phyloP scores from a whole-genome alignment of 2,888 invertebrate genomes.

The Muschampia plurimacula region DNA sequence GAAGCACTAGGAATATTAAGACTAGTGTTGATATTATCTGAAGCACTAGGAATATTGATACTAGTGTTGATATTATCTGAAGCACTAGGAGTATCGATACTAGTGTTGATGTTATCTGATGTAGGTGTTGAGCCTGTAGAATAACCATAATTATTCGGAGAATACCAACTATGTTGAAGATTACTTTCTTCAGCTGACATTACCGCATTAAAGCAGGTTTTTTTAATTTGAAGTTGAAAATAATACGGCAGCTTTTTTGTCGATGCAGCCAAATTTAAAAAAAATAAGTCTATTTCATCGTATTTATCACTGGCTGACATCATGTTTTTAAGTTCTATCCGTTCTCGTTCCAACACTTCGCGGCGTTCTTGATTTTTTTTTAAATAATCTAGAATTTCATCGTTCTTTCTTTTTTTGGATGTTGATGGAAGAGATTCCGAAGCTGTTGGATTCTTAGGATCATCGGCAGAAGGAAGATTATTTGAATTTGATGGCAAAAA shows the following conservation, averaged over 20 bases:
- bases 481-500: constrained; percentile 41
- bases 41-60: neutral
- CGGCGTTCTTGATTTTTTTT: constrained; percentile 44
- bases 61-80: neutral
- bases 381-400: constrained; percentile 44
- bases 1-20: neutral
- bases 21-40: constrained; percentile 27
- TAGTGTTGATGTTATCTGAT: constrained; percentile 27
- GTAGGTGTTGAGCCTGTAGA: constrained; percentile 24
- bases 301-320: constrained; percentile 24
- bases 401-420: constrained; percentile 45
- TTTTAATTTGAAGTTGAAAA: constrained; percentile 46
- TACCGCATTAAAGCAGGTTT: constrained; percentile 43
- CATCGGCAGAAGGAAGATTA: constrained; percentile 41
- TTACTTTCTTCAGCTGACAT: constrained; percentile 40
- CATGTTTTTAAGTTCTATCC: constrained; percentile 44
- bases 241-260: constrained; percentile 44
- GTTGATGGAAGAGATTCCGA: constrained; percentile 40
- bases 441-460: constrained; percentile 39
- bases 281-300: constrained; percentile 41
- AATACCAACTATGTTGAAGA: constrained; percentile 40
- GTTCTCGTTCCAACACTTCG: constrained; percentile 43
- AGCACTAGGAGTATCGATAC: constrained; percentile 1
- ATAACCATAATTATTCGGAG: constrained; percentile 33
- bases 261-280: constrained; percentile 40